Evolutionary conservation across 1,140 invertebrate species (phyloP), one percentile per base, ranked within the genome.

Genomic region (Limonius californicus): DNA sequence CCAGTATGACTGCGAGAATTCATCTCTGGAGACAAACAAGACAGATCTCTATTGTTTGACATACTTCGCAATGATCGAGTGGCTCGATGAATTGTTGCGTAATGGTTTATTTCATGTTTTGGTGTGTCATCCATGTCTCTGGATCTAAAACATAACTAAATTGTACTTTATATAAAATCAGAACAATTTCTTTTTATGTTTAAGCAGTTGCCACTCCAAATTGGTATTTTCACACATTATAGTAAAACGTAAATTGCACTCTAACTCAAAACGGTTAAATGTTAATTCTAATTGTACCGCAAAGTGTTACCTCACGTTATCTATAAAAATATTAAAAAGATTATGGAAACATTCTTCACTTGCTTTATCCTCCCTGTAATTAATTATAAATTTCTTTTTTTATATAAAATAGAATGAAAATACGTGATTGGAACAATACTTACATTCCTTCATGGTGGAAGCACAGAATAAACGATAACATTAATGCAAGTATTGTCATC

Each of bases 371-470:
- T 68, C 59, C 61, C 75, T 77, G 69, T 66, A 76, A 76, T 63
- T 60, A 65, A 27, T 11, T 7, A 54, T 14, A 54, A 20, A 4
- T 6, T 6, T 54, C 20, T 21, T 50, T 61, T 18, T 45, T 21
- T 61, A 14, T 4, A 11, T 18, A 59, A 57, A 14, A 59, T 54
- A 68, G n/a, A n/a, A n/a, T n/a, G n/a, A n/a, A n/a, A n/a, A n/a
- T n/a, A n/a, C n/a, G n/a, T n/a, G n/a, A n/a, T n/a, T n/a, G n/a
- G n/a, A n/a, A n/a, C n/a, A n/a, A n/a, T 71, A 86, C 89, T 91
- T 78, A 93, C 91, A 89, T 79, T 73, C 87, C 85, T 59, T 89
- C 87, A 70, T 89, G 86, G 63, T 90, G 84, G 59, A 91, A 85
- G 75, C 90, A 93, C 9, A 93, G 77, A 0, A 89, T 83, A 12